Base-by-base conservation (phyloP, 2,888 invertebrate species). In the Arctia plantaginis region DNA sequence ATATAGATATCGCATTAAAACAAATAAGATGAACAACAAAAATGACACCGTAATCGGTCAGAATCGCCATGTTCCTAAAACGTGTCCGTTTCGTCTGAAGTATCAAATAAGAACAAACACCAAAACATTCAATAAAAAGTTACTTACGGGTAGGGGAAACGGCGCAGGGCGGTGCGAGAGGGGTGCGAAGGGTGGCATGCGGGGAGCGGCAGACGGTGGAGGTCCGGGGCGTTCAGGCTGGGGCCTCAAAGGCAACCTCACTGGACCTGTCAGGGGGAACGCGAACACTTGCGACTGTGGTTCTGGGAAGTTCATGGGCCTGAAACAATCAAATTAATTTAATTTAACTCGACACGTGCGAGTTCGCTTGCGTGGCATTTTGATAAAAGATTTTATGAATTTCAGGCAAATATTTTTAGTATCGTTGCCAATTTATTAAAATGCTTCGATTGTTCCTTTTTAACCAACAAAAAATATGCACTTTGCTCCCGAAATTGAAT, bases 281-380 rank as follows among this genome's bases (percentile, higher is more conserved):
- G 95, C 95, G 88, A 96, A 95, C 86, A 95, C 95, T 82, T 95
- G 96, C 74, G 93, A 95, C 86, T 95, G 95, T 0, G 94, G 95
- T 85, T 94, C 96, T 27, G 94, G 95, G 92, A 95, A 93, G 79
- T 88, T 92, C 90, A 94, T 92, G 65, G 90, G 88, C 82, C 95
- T 95, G 88, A 3, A 84, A 85, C 79, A 85, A 85, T 69, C 7
- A 70, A 0, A 72, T 75, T 59, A 33, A 66, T 47, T 75, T 44
- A 69, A 47, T 65, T 55, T 55, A 41, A 44, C 10, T 66, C 66
- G 47, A 39, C 71, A 66, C 65, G 44, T 71, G n/a, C 15, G 20
- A 35, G 23, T 59, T 27, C 59, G 23, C 13, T 23, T 23, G 68
- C 23, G 10, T 30, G 33, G 30, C 62, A 33, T 20, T 23, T 35